phyloP scores from a whole-genome alignment of 2,113 vertebrate genomes.

The Nannobrachium achirus region DNA sequence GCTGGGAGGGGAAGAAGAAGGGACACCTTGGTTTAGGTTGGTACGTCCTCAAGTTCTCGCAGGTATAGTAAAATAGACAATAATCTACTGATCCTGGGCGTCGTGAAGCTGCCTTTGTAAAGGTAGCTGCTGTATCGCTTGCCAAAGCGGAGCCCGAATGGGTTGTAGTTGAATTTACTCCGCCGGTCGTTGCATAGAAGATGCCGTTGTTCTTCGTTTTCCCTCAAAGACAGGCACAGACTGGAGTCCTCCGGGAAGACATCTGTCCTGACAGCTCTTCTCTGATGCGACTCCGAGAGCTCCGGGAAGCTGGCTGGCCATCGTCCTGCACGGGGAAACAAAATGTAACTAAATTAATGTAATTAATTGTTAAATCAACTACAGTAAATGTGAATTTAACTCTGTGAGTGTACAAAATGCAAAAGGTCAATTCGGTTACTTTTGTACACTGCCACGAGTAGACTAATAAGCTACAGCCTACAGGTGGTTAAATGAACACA shows the following conservation, averaged over 20 bases:
- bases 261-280: conserved; percentile 26
- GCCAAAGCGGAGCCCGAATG: conserved; percentile 81
- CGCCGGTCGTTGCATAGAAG: conserved; percentile 76
- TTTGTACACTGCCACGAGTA: too few relatives aligned
- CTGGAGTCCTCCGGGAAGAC: conserved; percentile 52
- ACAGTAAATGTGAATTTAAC: too few relatives aligned
- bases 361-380: too few relatives aligned
- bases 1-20: not conserved
- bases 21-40: conserved; percentile 39
- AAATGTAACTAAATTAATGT: too few relatives aligned
- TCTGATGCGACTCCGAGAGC: conserved; percentile 10
- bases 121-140: conserved; percentile 63
- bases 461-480: too few relatives aligned
- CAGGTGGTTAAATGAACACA: too few relatives aligned
- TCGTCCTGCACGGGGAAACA: conserved; percentile 34
- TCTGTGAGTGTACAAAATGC: too few relatives aligned
- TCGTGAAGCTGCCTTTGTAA: conserved; percentile 21
- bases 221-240: conserved; percentile 74
- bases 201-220: conserved; percentile 66
- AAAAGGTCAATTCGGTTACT: too few relatives aligned
- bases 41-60: conserved; percentile 50
- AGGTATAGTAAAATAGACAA: conserved; percentile 56
- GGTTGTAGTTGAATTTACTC: conserved; percentile 82
- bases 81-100: conserved; percentile 34
- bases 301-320: not conserved